These are phyloP conservation scores for Sparus aurata DNA, from an alignment of 2,797 vertebrate species.

Conservation along the genomic window DNA sequence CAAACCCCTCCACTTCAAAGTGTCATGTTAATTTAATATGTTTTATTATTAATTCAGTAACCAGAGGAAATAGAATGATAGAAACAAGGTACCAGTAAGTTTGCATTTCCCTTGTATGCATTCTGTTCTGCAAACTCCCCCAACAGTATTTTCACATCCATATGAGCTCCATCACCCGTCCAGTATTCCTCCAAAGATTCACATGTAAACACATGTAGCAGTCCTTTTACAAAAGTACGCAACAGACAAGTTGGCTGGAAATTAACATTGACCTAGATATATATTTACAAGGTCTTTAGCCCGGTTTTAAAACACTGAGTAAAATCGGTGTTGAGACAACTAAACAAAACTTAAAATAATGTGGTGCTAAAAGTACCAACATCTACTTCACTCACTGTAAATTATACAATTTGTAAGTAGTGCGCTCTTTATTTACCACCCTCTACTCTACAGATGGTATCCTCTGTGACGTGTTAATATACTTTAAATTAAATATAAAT, in stretches of 20 bases:
- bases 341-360: conserved; percentile 29
- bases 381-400: conserved; percentile 27
- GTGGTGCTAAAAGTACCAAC: conserved; percentile 30
- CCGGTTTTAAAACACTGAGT: conserved; percentile 47
- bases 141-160: conserved; percentile 37
- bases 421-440: conserved; percentile 6
- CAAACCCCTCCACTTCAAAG: conserved; percentile 22
- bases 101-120: conserved; percentile 65
- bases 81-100: conserved; percentile 73
- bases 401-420: conserved; percentile 8
- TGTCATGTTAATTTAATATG: conserved; percentile 72
- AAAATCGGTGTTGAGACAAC: conserved; percentile 28
- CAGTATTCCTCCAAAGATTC: conserved; percentile 62
- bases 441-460: not conserved
- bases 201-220: conserved; percentile 49
- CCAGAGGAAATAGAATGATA: conserved; percentile 75
- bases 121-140: conserved; percentile 36
- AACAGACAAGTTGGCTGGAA: conserved; percentile 51
- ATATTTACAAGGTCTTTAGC: conserved; percentile 62
- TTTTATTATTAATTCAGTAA: conserved; percentile 83
- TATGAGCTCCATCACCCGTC: conserved; percentile 35
- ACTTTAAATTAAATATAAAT: conserved; percentile 41
- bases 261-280: conserved; percentile 51
- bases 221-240: conserved; percentile 65
- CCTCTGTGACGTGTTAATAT: conserved; percentile 26